Evolutionary conservation across 1,140 invertebrate genomes (phyloP).

Genomic region (Drosophila tropicalis): DNA sequence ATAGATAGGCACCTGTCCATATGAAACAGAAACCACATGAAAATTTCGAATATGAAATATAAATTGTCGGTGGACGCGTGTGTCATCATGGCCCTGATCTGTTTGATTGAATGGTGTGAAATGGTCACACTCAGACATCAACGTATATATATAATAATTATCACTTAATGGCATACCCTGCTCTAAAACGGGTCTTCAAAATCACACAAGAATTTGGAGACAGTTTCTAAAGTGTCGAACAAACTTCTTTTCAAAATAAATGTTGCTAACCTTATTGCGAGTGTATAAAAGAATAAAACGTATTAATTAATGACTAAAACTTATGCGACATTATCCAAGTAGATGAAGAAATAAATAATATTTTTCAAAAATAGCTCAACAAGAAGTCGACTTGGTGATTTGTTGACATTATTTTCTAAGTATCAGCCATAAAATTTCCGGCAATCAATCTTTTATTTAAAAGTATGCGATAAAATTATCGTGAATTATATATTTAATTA

Average conservation of each 20-base stretch:
- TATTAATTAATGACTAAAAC: neutral
- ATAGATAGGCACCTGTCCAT: neutral
- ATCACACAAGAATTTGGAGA: neutral
- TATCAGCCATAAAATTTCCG: neutral
- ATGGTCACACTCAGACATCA: neutral
- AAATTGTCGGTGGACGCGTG: constrained; percentile 28
- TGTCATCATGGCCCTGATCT: constrained; percentile 49
- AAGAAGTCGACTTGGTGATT: neutral
- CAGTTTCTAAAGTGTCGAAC: neutral
- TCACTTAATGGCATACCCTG: neutral
- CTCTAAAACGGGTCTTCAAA: neutral
- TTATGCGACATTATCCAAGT: neutral
- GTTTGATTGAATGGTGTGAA: constrained; percentile 28
- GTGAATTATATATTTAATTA: neutral
- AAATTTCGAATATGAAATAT: constrained; percentile 28
- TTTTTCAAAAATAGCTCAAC: neutral
- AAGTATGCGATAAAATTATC: neutral
- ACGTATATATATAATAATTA: constrained; percentile 37
- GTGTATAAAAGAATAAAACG: neutral
- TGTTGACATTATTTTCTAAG: neutral
- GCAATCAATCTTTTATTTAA: constrained; percentile 3
- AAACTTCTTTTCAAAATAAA: neutral
- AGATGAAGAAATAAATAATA: neutral
- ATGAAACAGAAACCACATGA: neutral
- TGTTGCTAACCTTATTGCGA: neutral